A percentile compares a stretch with the other conserved stretches of the same genome.
Evolutionary conservation across 2,888 invertebrate species (phyloP).

Genomic region (Coremacera marginata): DNA sequence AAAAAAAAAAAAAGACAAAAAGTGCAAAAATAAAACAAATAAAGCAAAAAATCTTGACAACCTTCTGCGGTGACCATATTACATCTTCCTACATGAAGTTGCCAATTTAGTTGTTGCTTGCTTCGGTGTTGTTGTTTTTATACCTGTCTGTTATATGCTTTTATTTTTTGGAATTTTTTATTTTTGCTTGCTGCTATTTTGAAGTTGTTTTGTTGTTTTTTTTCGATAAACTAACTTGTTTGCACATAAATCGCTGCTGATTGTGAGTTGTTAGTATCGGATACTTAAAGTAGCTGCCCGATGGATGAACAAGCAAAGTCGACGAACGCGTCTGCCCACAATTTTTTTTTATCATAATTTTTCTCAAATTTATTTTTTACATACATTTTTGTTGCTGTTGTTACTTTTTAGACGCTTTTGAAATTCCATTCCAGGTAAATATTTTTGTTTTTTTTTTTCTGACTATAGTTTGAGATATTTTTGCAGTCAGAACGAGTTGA

Average conservation of each 20-base stretch:
- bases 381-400: constrained; percentile 15
- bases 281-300: background rate
- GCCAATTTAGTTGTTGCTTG: constrained; percentile 30
- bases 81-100: constrained; percentile 50
- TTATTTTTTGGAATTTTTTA: constrained; percentile 1
- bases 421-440: constrained; percentile 36
- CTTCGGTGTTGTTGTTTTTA: background rate
- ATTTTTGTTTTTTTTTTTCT: background rate
- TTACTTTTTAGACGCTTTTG: constrained; percentile 15
- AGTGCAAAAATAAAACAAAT: background rate
- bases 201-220: background rate
- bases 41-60: constrained; percentile 38
- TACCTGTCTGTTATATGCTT: background rate
- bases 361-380: constrained; percentile 31
- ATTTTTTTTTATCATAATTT: constrained; percentile 17
- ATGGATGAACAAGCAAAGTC: background rate
- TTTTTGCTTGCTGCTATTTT: background rate
- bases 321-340: constrained; percentile 24
- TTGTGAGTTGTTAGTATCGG: background rate
- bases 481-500: constrained; percentile 34
- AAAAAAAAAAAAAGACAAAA: constrained; percentile 19
- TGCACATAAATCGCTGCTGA: constrained; percentile 7
- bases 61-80: constrained; percentile 49
- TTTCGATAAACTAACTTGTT: background rate
- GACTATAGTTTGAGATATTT: constrained; percentile 9